Evolutionary conservation across 2,797 vertebrate genomes (phyloP), one percentile per base, ranked within the genome.

Genomic region (Aulostomus chinensis): DNA sequence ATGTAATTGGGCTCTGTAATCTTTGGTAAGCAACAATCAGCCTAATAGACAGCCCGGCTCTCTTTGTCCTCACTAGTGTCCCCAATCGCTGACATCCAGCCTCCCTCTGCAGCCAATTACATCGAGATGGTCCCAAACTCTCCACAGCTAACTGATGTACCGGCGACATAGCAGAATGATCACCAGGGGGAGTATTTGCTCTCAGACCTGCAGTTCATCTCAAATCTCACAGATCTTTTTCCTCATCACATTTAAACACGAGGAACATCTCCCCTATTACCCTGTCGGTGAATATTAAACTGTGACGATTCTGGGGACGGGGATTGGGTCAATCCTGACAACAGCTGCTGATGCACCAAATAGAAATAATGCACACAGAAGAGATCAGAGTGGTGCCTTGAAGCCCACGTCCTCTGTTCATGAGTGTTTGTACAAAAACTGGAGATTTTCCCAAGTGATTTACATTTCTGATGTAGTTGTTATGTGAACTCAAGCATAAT

Each of bases 1-100:
- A 73, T 86, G 78, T 82, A 81, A 85, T 83, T 82, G 77, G 59
- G 43, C 60, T 67, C 20, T 52, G 29, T 84, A 80, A 78, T 86
- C 62, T 75, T 56, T 41, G 50, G 42, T 69, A 64, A 43, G 65
- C 39, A 59, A 68, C 77, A 73, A 70, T 80, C 61, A 51, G 43
- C 49, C 62, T 70, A 70, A 81, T 77, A 79, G 68, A 64, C 59
- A 56, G 56, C 25, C 68, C 29, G 67, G 26, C 68, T 50, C 73
- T 80, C 73, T 75, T 65, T 71, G 60, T 78, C 61, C 50, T 29
- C 30, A 37, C 32, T 9, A 2, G 48, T 31, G 36, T 58, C 32
- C 53, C 56, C 8, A 12, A 51, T 15, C 9, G 2, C 39, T 62
- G 65, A 65, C 61, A 54, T 75, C 64, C 53, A 57, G 55, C 40